Conservation (phyloP, 2,113 vertebrate species). For the Genyomyrus donnyi region DNA sequence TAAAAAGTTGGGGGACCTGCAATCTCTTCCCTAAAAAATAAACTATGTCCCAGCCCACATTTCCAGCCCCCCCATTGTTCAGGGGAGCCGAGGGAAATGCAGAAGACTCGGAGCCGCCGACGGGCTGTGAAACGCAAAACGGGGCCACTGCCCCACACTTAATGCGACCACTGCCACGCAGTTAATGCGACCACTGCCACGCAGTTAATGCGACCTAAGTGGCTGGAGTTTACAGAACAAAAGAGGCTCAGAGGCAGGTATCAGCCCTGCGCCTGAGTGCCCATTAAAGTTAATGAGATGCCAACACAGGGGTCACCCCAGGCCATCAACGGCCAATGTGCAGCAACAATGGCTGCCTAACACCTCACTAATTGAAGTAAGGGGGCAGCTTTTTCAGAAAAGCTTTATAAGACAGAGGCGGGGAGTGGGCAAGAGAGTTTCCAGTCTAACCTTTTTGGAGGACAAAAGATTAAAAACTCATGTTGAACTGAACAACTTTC, state of each 20-base stretch:
- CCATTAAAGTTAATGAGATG: constrained; percentile 68
- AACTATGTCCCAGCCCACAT: not conserved
- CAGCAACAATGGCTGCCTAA: constrained; percentile 71
- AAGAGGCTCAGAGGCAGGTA: constrained; percentile 27
- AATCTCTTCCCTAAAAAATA: not conserved
- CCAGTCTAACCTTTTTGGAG: not conserved
- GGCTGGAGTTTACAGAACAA: constrained; percentile 17
- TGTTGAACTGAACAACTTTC: not conserved
- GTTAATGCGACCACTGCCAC: not conserved
- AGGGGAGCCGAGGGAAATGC: not conserved
- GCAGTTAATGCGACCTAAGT: not conserved
- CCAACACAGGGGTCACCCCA: constrained; percentile 64
- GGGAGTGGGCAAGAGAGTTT: not conserved
- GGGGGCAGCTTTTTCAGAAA: constrained; percentile 37
- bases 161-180: not conserved
- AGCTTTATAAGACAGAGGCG: not conserved
- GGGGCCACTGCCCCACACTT: not conserved
- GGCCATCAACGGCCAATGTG: constrained; percentile 65
- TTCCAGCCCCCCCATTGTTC: not conserved
- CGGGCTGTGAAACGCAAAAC: constrained; percentile 33
- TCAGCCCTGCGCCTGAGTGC: constrained; percentile 41
- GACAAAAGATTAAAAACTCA: not conserved
- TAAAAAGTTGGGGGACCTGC: not conserved
- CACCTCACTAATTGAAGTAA: constrained; percentile 66
- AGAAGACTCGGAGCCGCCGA: not conserved